These are phyloP conservation scores for Lophura nycthemera DNA, from an alignment of 2,113 vertebrate genomes.

Conservation along the genomic window DNA sequence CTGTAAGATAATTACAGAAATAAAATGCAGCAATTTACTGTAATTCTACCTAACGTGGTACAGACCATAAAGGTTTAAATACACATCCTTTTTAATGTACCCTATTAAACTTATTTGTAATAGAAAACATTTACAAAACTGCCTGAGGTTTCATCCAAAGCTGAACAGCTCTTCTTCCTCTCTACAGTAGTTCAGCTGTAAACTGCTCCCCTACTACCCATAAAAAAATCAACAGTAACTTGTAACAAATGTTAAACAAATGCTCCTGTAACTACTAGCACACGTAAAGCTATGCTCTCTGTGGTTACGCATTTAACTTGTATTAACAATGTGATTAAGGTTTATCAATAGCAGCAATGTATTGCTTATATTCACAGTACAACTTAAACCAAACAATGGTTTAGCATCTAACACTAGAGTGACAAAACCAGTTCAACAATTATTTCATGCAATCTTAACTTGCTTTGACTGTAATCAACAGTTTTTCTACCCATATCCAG, in stretches of 20 bases:
- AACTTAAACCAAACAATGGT: background rate
- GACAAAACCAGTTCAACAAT: background rate
- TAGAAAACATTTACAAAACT: conserved; percentile 31
- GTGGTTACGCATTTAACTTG: background rate
- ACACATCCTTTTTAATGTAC: conserved; percentile 31
- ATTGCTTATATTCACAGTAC: background rate
- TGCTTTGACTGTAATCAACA: background rate
- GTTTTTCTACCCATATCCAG: background rate
- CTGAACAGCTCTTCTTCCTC: background rate
- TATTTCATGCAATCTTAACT: background rate
- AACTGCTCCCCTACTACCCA: conserved; percentile 55
- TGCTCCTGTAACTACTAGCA: conserved; percentile 8
- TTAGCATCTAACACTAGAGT: background rate
- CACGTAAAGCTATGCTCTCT: background rate
- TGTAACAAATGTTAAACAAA: conserved; percentile 50
- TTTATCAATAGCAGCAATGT: background rate
- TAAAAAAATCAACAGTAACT: conserved; percentile 45
- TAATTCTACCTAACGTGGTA: conserved; percentile 35
- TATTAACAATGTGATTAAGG: background rate
- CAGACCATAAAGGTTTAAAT: conserved; percentile 63
- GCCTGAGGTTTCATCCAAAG: conserved; percentile 9
- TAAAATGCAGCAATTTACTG: conserved; percentile 49
- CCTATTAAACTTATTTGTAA: conserved; percentile 43
- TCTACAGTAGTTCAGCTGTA: background rate
- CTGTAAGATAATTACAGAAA: conserved; percentile 60